Percentiles rank a stretch among this genome's conserved stretches.
Conservation (phyloP, 2,888 invertebrate genomes). For the Sturmia bella region DNA sequence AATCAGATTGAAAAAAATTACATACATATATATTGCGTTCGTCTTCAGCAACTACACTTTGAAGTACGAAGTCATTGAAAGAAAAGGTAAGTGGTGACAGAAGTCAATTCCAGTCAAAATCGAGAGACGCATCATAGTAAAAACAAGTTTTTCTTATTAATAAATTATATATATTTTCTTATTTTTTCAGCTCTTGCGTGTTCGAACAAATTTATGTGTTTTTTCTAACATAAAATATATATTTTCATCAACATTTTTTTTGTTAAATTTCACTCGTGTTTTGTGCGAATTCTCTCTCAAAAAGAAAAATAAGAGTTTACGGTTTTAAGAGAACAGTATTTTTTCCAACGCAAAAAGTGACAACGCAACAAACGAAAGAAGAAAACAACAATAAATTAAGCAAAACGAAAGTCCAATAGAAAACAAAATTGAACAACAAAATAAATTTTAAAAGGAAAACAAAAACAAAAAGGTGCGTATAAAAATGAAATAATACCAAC, state of each 20-base stretch:
- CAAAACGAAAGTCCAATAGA: constrained; percentile 49
- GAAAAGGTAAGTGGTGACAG: constrained; percentile 53
- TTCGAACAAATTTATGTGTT: constrained; percentile 38
- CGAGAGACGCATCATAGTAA: background rate
- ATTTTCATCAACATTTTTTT: constrained; percentile 32
- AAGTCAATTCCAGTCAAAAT: constrained; percentile 20
- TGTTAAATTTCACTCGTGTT: constrained; percentile 53
- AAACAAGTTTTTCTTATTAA: background rate
- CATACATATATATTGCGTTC: constrained; percentile 48
- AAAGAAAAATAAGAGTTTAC: constrained; percentile 29
- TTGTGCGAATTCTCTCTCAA: constrained; percentile 54
- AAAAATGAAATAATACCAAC: constrained; percentile 28
- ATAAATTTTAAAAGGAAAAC: constrained; percentile 55
- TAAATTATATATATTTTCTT: constrained; percentile 10
- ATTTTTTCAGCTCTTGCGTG: constrained; percentile 34
- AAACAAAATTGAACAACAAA: constrained; percentile 36
- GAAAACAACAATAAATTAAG: constrained; percentile 43
- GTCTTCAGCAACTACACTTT: constrained; percentile 50
- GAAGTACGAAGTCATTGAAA: constrained; percentile 57
- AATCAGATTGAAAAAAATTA: constrained; percentile 38
- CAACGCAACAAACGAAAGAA: constrained; percentile 66
- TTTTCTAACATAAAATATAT: constrained; percentile 35
- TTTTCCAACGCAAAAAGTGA: constrained; percentile 61
- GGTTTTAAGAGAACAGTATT: constrained; percentile 17
- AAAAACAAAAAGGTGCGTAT: constrained; percentile 69